Base-by-base conservation (phyloP, 2,113 vertebrate genomes). In the Delphinapterus leucas region DNA sequence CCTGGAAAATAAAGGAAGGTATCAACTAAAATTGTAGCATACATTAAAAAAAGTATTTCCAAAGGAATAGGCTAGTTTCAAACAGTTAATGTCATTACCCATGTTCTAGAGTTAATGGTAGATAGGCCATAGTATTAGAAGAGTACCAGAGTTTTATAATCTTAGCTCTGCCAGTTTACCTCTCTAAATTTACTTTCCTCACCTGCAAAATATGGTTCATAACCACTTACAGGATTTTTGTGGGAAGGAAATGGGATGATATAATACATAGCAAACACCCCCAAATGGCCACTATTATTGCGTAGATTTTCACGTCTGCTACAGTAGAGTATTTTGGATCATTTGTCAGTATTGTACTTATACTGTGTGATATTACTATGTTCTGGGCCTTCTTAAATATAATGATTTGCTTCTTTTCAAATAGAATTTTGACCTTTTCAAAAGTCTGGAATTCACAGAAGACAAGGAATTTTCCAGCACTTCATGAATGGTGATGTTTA, bases 391-490 rank as follows among this genome's bases (percentile, higher is more conserved):
- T 95, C 83, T 86, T 77, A 96, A 96, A 53, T 82, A 8, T 96
- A 96, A 73, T 49, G 55, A 73, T 97, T 97, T 97, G 86, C 73
- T 81, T 82, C 63, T 96, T 98, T 97, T 97, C 76, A 95, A 63
- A 17, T 76, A 98, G 89, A 97, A 95, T 97, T 82, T 95, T 98
- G 96, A 96, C 70, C 94, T 98, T 97, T 92, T 94, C 76, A 88
- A 93, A 97, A 98, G 96, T 89, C 67, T 97, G 95, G 65, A 68
- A 98, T 98, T 97, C 38, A 67, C 92, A 83, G 76, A 88, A 96
- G 90, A 98, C 96, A 91, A 65, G 71, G 80, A 93, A 23, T 94
- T 97, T 68, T 92, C 97, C 38, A 96, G 4, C 6, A 80, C 5
- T 41, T 73, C 41, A 88, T 98, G 97, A 98, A 86, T 90, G 49